These are phyloP conservation scores for Echinops telfairi DNA, from an alignment of 2,113 vertebrate genomes.

Conservation along the genomic window DNA sequence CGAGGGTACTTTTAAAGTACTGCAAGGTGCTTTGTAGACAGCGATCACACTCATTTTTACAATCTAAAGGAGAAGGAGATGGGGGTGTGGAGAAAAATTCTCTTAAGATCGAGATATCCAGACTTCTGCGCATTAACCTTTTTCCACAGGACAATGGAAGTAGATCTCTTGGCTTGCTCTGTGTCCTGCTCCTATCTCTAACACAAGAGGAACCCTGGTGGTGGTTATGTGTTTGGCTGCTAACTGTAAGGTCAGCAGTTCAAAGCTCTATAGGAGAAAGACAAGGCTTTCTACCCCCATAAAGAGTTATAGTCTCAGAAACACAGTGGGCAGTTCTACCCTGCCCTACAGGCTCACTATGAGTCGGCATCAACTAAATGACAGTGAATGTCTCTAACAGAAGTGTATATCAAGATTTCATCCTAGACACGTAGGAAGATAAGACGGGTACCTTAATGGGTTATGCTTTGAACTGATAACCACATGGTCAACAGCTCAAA, in stretches of 20 bases:
- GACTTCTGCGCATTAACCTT: rapidly evolving
- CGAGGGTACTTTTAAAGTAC: constrained; percentile 14
- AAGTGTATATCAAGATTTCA: not conserved
- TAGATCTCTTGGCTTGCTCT: too few species aligned
- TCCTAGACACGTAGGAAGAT: not conserved
- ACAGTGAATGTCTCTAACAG: not conserved
- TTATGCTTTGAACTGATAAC: too few species aligned
- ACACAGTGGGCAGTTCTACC: too few species aligned
- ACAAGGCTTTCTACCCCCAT: too few species aligned
- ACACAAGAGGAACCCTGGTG: not conserved
- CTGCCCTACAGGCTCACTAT: too few species aligned
- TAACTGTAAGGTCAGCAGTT: too few species aligned
- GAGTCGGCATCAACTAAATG: too few species aligned
- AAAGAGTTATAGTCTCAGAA: too few species aligned
- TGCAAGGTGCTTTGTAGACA: not conserved
- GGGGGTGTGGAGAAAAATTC: not conserved
- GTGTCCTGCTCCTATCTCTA: not conserved
- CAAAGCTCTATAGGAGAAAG: too few species aligned
- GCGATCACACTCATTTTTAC: not conserved
- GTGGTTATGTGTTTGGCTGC: too few species aligned
- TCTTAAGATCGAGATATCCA: not conserved
- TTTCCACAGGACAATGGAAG: not conserved
- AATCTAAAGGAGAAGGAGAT: not conserved
- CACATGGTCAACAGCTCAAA: too few species aligned
- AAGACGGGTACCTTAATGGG: too few species aligned